These are phyloP conservation scores for Rhizomys pruinosus DNA, from an alignment of 2,113 vertebrate genomes.

Conservation along the genomic window DNA sequence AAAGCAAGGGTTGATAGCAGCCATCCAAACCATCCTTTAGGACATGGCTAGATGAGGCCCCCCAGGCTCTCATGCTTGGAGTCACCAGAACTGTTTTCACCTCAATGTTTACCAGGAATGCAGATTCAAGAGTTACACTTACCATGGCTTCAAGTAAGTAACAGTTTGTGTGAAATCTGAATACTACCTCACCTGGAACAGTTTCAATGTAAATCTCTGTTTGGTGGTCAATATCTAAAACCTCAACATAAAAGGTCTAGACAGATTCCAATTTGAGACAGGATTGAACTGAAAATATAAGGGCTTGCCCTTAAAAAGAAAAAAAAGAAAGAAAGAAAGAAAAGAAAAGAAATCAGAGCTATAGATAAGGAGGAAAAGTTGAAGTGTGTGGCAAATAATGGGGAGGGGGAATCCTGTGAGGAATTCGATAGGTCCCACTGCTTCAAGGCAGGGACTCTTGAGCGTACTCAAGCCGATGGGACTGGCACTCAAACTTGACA, in stretches of 20 bases:
- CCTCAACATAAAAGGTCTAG: conserved; percentile 45
- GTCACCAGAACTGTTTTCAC: conserved; percentile 43
- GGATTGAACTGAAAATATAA: conserved; percentile 40
- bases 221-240: conserved; percentile 55
- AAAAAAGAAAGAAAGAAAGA: too few species aligned
- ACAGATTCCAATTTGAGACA: background rate
- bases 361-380: background rate
- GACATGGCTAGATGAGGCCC: conserved; percentile 37
- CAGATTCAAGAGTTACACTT: conserved; percentile 40
- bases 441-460: background rate
- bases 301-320: background rate
- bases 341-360: background rate
- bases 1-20: conserved; percentile 23
- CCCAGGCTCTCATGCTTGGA: background rate
- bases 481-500: background rate
- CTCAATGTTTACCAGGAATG: background rate
- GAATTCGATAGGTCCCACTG: background rate
- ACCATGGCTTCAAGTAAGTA: background rate
- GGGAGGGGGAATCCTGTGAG: background rate
- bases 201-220: conserved; percentile 55
- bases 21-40: conserved; percentile 52
- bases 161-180: conserved; percentile 13
- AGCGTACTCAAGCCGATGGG: background rate
- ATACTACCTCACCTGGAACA: conserved; percentile 11
- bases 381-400: background rate